These are phyloP conservation scores for Ormia ochracea DNA, from an alignment of 2,888 invertebrate genomes.

Conservation along the genomic window DNA sequence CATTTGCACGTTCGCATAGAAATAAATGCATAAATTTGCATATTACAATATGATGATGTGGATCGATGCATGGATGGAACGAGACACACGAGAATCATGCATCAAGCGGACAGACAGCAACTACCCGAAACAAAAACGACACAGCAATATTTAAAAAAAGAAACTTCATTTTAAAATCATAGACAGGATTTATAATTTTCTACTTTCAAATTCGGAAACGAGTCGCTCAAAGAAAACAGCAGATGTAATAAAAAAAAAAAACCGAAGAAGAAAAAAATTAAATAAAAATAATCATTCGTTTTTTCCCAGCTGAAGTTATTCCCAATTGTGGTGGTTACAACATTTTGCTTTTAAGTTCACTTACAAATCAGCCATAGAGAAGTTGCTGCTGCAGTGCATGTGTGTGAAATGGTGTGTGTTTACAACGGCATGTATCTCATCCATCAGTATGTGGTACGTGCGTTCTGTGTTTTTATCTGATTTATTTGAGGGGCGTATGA, in stretches of 20 bases:
- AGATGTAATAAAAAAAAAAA: conserved; percentile 59
- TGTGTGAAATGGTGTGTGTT: neutral
- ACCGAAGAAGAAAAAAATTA: too few species aligned
- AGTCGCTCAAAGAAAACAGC: conserved; percentile 31
- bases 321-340: conserved; percentile 44
- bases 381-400: neutral
- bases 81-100: conserved; percentile 15
- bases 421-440: conserved; percentile 1
- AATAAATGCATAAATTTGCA: conserved; percentile 55
- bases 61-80: conserved; percentile 32
- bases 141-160: conserved; percentile 41
- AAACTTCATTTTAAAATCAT: conserved; percentile 56
- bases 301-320: conserved; percentile 14
- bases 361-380: neutral
- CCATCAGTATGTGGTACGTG: conserved; percentile 51
- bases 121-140: neutral
- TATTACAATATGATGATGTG: conserved; percentile 50
- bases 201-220: conserved; percentile 14
- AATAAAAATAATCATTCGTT: neutral
- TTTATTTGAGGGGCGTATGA: conserved; percentile 67
- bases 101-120: conserved; percentile 28
- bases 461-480: conserved; percentile 63
- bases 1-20: neutral
- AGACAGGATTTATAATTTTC: conserved; percentile 54
- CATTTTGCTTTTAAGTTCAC: neutral